These are phyloP conservation scores for Diachasmimorpha longicaudata DNA, from an alignment of 1,140 invertebrate genomes.

Conservation along the genomic window DNA sequence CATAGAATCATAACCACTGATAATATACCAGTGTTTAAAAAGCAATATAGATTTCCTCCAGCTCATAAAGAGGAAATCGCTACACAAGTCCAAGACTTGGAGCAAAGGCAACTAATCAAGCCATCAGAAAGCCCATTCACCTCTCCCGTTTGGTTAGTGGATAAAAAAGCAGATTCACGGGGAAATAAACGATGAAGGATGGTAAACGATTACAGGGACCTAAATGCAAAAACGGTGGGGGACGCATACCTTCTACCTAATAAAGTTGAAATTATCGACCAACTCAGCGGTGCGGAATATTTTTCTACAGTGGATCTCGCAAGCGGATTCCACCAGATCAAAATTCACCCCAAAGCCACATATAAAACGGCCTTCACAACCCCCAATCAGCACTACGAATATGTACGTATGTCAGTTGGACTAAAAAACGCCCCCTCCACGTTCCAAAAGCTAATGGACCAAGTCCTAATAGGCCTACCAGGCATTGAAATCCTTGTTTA, in stretches of 20 bases:
- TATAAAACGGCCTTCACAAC: neutral
- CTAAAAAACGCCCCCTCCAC: neutral
- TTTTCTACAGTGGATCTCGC: neutral
- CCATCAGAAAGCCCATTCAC: neutral
- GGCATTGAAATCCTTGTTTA: neutral
- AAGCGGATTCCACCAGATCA: neutral
- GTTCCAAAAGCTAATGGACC: neutral
- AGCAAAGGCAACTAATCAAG: neutral
- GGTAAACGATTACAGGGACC: neutral
- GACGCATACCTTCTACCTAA: neutral
- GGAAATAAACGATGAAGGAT: neutral
- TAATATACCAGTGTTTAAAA: neutral
- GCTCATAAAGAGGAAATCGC: neutral
- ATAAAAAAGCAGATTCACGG: neutral
- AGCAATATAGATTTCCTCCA: too few species aligned
- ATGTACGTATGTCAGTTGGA: neutral
- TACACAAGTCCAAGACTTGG: neutral
- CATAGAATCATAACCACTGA: neutral
- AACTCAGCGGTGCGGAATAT: neutral
- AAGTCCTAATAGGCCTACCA: neutral
- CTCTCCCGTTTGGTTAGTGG: neutral
- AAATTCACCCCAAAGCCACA: neutral
- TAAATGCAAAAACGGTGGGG: neutral
- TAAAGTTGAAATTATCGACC: neutral
- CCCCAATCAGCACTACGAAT: neutral